Evolutionary conservation across 2,888 invertebrate genomes (phyloP), one percentile per base, ranked within the genome.

Genomic region (Odontocolon sp.): DNA sequence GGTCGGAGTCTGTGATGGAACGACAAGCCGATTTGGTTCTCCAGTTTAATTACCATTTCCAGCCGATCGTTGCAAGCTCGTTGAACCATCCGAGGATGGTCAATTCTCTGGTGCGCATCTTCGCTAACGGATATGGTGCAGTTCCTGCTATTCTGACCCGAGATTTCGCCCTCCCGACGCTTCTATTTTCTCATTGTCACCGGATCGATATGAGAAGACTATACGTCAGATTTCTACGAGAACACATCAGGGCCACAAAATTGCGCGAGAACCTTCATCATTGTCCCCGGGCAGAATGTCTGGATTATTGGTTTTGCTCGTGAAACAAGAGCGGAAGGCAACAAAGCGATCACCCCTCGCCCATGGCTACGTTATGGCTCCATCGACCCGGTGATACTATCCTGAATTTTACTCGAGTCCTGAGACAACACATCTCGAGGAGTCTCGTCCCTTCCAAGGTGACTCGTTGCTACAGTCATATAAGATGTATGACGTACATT

Each of bases 31-130:
- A 74, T 74, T 63, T 61, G 68, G 45, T 68, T 74, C 73, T 74
- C 73, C 45, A 23, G 73, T 54, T 68, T 74, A 74, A 74, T 74
- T 74, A 74, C 73, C 73, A 74, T 74, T 74, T 73, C 73, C 63
- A 38, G 61, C 36, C 59, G 61, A 68, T 61, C 68, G 36, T 56
- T 38, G 42, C 59, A 26, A 23, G 45, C 52, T 23, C 54, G 45
- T 38, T 52, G 31, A 36, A 74, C 61, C 26, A 26, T 68, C 47
- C 26, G 40, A 16, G 50, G 16, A n/a, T 50, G 18, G 33, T 54
- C 54, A 74, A 61, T 61, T 74, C 54, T 54, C 36, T 26, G 26
- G 26, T 54, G 66, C 52, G 18, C 36, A 42, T 26, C 16, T 54
- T 61, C 45, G 56, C 45, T 38, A 6, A 47, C 31, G 56, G 33